These are phyloP conservation scores for Holotrichia oblita DNA, from an alignment of 1,140 invertebrate genomes.

Conservation along the genomic window DNA sequence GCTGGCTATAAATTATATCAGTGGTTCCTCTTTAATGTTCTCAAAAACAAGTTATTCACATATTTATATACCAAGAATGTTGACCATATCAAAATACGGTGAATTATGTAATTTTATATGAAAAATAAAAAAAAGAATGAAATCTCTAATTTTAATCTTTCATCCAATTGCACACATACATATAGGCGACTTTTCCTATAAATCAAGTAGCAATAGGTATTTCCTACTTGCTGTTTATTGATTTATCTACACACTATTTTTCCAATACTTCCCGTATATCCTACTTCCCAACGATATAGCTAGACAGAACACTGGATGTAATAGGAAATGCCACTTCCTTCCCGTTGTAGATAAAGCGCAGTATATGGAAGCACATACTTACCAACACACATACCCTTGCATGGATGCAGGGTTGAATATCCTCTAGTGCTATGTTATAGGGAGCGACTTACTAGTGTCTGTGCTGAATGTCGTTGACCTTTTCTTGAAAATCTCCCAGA, in stretches of 20 bases:
- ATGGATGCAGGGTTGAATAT: not conserved
- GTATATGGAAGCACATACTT: not conserved
- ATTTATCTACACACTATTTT: not conserved
- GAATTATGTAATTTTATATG: too few relatives aligned
- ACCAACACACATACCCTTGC: not conserved
- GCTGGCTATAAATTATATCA: too few relatives aligned
- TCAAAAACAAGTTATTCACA: too few relatives aligned
- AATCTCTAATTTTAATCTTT: too few relatives aligned
- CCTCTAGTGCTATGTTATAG: not conserved
- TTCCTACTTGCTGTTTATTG: too few relatives aligned
- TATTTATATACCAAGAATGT: too few relatives aligned
- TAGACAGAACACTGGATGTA: not conserved
- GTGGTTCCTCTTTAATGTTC: too few relatives aligned
- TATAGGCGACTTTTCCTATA: not conserved
- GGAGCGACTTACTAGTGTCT: not conserved
- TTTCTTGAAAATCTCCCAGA: slow-evolving; percentile 16
- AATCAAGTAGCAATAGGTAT: not conserved
- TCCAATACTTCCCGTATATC: not conserved
- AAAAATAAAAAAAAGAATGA: too few relatives aligned
- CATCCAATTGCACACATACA: not conserved
- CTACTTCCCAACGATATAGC: not conserved
- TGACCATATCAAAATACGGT: too few relatives aligned
- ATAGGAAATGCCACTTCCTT: not conserved
- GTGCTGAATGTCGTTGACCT: slow-evolving; percentile 1
- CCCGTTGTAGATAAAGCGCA: not conserved